Evolutionary conservation across 2,888 invertebrate genomes (phyloP), one percentile per base, ranked within the genome.

Genomic region (Muschampia plurimacula): DNA sequence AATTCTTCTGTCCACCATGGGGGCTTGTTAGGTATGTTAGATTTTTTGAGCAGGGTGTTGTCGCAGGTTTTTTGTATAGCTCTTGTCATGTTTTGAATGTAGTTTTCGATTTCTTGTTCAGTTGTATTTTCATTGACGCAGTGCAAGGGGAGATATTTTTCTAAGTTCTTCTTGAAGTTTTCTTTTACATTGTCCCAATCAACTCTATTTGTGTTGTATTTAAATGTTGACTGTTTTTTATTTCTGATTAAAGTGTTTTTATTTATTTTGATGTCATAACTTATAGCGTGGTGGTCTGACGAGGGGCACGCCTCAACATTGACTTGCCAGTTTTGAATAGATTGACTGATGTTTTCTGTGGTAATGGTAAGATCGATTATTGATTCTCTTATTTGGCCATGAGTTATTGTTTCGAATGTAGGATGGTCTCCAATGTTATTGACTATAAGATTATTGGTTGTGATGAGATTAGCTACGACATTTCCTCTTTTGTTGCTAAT

Each of bases 1-100:
- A 75, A 52, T 10, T 75, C 62, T 0, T 73, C 72, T 9, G 13
- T 75, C 75, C 77, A 77, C 75, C 77, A 75, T 0, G 73, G 74
- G 1, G 22, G 46, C 2, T 39, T 10, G 5, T 39, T 62, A 12
- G 10, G 12, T 36, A 10, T 4, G 5, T 32, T 62, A 2, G 13
- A 6, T 13, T 62, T 32, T 36, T 10, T 62, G 2, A 12, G 28
- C 28, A 62, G 12, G 41, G n/a, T 28, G 8, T 10, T 22, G 12
- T 73, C 57, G 59, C 69, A 72, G 4, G 57, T 22, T 22, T 59
- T 39, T 60, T 69, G 46, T 8, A 74, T 67, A 5, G 44, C 46
- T 2, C 1, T 2, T 1, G 67, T 66, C 0, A 69, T 2, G 1
- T 32, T 10, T 0, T 9, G 1, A 9, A 49, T 49, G 6, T 49